These are phyloP conservation scores for Ctenodactylus gundi DNA, from an alignment of 2,113 vertebrate species.

Conservation along the genomic window DNA sequence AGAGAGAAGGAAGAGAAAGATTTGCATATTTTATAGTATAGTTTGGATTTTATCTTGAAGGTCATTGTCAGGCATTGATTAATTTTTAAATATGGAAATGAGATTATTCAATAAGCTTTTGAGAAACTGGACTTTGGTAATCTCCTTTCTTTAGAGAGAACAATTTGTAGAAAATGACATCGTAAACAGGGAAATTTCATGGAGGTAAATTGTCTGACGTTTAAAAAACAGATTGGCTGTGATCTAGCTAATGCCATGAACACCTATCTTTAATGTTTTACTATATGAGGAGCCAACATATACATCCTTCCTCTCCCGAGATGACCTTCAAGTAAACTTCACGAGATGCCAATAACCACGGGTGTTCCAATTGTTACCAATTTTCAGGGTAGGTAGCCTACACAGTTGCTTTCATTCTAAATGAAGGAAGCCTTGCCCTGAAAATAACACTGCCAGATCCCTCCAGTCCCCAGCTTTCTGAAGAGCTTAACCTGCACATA, in stretches of 20 bases:
- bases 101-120: not conserved
- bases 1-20: not conserved
- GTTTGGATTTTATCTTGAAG: not conserved
- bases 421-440: not conserved
- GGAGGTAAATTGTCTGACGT: not conserved
- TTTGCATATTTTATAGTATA: not conserved
- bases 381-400: not conserved
- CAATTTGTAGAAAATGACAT: not conserved
- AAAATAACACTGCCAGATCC: not conserved
- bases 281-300: not conserved
- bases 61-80: not conserved
- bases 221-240: not conserved
- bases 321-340: not conserved
- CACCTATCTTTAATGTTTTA: not conserved
- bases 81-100: not conserved
- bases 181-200: not conserved
- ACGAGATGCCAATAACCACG: not conserved
- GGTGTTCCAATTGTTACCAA: not conserved
- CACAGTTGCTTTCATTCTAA: not conserved
- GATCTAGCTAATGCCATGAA: not conserved
- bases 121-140: not conserved
- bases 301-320: not conserved
- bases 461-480: not conserved
- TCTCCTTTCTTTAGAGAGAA: not conserved
- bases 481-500: not conserved